These are phyloP conservation scores for Malurus melanocephalus DNA, from an alignment of 2,113 vertebrate species.

Conservation along the genomic window DNA sequence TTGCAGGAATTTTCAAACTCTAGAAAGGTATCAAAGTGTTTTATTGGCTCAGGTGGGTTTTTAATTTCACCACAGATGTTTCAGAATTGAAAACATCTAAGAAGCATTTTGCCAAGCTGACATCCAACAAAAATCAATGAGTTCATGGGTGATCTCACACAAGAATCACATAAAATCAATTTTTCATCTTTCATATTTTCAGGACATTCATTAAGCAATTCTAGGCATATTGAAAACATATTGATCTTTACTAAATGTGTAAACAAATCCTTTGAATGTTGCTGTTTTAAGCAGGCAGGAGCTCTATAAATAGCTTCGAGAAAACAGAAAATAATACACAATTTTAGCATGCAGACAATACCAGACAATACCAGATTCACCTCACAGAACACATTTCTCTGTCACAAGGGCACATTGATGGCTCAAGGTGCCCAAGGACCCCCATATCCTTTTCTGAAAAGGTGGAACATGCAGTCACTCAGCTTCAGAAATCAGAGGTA, in stretches of 20 bases:
- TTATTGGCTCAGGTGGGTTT: neutral
- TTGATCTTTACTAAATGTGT: constrained; percentile 5
- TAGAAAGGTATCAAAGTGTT: neutral
- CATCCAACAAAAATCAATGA: constrained; percentile 26
- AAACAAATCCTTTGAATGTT: constrained; percentile 7
- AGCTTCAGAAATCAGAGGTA: neutral
- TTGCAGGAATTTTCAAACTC: neutral
- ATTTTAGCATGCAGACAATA: neutral
- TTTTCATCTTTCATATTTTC: constrained; percentile 22
- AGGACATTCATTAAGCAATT: constrained; percentile 22
- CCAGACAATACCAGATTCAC: neutral
- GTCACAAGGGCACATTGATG: neutral
- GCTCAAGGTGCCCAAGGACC: neutral
- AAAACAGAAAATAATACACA: neutral
- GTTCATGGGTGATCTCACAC: neutral
- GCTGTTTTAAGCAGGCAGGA: neutral
- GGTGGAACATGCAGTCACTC: neutral
- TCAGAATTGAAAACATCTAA: neutral
- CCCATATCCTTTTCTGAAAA: neutral
- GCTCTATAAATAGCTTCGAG: neutral
- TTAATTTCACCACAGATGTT: neutral
- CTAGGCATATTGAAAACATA: constrained; percentile 22
- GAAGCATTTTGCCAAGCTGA: neutral
- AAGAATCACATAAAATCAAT: constrained; percentile 32
- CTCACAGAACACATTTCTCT: neutral